Base-by-base conservation (phyloP, 2,888 invertebrate species). In the Harpalus rufipes region DNA sequence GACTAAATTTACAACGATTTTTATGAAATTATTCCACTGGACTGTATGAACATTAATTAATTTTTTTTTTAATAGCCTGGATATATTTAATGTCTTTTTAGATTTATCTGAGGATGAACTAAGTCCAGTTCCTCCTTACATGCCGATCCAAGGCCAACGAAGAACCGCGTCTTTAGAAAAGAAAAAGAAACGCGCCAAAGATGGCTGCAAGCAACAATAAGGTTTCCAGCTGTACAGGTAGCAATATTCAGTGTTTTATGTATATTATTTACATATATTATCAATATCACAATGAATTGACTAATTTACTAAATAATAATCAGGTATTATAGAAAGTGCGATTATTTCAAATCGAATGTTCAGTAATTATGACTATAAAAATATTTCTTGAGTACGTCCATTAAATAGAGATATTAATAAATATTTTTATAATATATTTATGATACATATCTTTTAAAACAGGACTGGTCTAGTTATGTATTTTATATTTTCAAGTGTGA, bases 111-210 rank as follows among this genome's bases (percentile, higher is more conserved):
- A 89, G 44, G 91, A 91, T 88, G 94, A 94, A 87, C 92, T 92
- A 65, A 92, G 91, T 87, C 92, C 93, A 63, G 93, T 92, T 61
- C 94, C 95, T 7, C 95, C 95, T 83, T 95, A 96, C 89, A 95
- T 96, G 95, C 95, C 95, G 74, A 95, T 96, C 88, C 95, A 95
- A 90, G 95, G 95, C 74, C 95, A 95, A 88, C 92, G 95, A 86
- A 91, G 95, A 87, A 93, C 92, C 0, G 92, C 94, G n/a, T 93
- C 94, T 86, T 92, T 93, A 85, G 93, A 94, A 88, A 94, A 95
- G 88, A 93, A 93, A 86, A 92, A 92, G 86, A 92, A 92, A 86
- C 92, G 92, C 85, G 91, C 92, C 81, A 92, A 93, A 90, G 94
- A 94, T 87, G 92, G 93, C 85, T 94, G 94, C 90, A 94, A 93